Evolutionary conservation across 1,140 invertebrate species (phyloP).

Genomic region (Anadara kagoshimensis): DNA sequence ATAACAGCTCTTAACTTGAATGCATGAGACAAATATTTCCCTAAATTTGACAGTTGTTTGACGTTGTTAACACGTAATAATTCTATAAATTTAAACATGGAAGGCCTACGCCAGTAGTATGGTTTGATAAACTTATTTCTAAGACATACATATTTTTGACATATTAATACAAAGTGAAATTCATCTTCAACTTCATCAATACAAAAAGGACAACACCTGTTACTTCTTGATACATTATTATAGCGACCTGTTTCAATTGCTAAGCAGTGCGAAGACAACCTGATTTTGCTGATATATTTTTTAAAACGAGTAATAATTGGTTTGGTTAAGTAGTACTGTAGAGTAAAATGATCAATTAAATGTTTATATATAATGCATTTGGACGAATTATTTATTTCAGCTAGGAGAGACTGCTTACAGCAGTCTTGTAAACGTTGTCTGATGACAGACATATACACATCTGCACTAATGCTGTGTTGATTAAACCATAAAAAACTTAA

Average conservation of each 20-base stretch:
- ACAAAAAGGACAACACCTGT: neutral
- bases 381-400: neutral
- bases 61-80: conserved; percentile 6
- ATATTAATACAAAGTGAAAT: conserved; percentile 7
- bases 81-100: neutral
- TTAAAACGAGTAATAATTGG: neutral
- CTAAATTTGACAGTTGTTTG: conserved; percentile 6
- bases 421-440: neutral
- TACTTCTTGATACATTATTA: neutral
- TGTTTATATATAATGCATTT: neutral
- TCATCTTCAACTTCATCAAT: neutral
- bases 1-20: too few relatives aligned
- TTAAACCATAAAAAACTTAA: neutral
- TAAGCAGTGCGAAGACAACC: neutral
- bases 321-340: conserved; percentile 1
- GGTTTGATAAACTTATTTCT: conserved; percentile 1
- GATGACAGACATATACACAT: neutral
- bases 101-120: conserved; percentile 8
- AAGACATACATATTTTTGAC: neutral
- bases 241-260: neutral
- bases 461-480: neutral
- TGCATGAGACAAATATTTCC: neutral
- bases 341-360: neutral
- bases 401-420: neutral
- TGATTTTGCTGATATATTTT: conserved; percentile 1